Evolutionary conservation across 2,113 vertebrate species (phyloP).

Genomic region (Poeciliopsis turrubarensis): DNA sequence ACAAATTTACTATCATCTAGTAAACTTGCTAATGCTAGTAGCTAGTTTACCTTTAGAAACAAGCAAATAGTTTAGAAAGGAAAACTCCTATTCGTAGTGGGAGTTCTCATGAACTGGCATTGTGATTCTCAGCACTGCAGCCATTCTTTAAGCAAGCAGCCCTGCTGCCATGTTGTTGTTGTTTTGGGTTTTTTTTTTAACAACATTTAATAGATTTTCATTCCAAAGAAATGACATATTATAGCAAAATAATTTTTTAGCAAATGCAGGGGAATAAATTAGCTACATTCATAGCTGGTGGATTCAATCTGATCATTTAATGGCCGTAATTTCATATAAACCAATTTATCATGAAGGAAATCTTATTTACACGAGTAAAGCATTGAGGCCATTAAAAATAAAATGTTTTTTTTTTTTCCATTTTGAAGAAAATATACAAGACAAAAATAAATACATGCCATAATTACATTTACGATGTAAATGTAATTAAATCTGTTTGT

Average conservation of each 20-base stretch:
- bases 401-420: neutral
- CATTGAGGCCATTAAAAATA: neutral
- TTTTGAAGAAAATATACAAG: neutral
- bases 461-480: too few species aligned
- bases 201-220: neutral
- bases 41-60: too few species aligned
- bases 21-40: too few species aligned
- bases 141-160: neutral
- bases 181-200: neutral
- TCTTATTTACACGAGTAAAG: neutral
- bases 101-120: neutral
- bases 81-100: too few species aligned
- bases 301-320: too few species aligned
- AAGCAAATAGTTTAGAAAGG: too few species aligned
- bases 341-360: neutral
- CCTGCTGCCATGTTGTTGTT: neutral
- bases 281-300: too few species aligned
- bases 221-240: too few species aligned
- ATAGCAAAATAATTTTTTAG: too few species aligned
- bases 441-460: slow-evolving; percentile 6
- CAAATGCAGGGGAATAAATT: too few species aligned
- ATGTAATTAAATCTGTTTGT: slow-evolving; percentile 19
- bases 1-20: too few species aligned
- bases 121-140: neutral
- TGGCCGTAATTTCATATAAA: neutral